phyloP scores from a whole-genome alignment of 2,797 vertebrate species.

The Enteromius viviparus region DNA sequence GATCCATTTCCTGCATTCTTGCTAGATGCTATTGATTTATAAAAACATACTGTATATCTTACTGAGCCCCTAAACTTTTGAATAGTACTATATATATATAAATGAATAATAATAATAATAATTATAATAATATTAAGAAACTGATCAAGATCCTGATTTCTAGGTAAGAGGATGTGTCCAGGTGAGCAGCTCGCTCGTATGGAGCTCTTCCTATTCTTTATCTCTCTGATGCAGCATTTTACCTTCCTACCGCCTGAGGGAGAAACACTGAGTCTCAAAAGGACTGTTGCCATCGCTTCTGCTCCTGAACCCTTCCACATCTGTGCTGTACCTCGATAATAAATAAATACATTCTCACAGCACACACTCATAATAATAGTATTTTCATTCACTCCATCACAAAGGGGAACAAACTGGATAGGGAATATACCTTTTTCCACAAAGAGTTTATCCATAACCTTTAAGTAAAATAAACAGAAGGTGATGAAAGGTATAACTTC shows the following conservation, averaged over 20 bases:
- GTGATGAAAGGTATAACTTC: no score
- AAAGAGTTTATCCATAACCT: no score
- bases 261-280: slow-evolving; percentile 55
- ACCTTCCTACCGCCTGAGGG: slow-evolving; percentile 48
- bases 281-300: slow-evolving; percentile 66
- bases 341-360: no score
- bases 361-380: no score
- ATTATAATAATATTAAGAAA: no score
- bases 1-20: background rate
- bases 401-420: no score
- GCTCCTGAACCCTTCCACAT: slow-evolving; percentile 70
- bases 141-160: background rate
- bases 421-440: no score
- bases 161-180: slow-evolving; percentile 70
- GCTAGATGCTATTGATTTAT: background rate
- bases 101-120: background rate
- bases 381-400: no score
- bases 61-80: background rate
- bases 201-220: slow-evolving; percentile 62
- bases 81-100: background rate
- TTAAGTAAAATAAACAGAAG: no score
- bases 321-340: slow-evolving; percentile 66
- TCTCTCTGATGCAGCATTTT: slow-evolving; percentile 54
- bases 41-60: background rate
- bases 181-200: slow-evolving; percentile 70